Evolutionary conservation across 2,888 invertebrate genomes (phyloP), one percentile per base, ranked within the genome.

Genomic region (Harmothoe impar): DNA sequence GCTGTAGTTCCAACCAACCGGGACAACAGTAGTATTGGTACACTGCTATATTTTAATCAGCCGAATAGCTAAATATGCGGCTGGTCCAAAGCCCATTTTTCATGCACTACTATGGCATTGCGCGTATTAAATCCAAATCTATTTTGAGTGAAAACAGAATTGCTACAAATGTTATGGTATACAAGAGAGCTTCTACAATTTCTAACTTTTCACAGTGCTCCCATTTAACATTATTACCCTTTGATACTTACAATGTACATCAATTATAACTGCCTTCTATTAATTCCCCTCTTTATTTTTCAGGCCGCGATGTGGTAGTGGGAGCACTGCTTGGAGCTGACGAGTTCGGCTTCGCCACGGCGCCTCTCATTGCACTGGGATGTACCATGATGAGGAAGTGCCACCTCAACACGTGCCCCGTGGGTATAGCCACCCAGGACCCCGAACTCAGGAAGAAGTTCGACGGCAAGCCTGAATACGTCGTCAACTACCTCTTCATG

Each of bases 301-400:
- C 98, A 17, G 99, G 97, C 96, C 98, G 98, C 95, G 99, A 99
- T 96, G 98, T 99, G 43, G 97, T 99, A 94, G 98, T 99, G 35
- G 99, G 99, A 0, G 99, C 99, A 0, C 95, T 99, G 77, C 96
- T 99, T 68, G 99, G 99, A 35, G 99, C 99, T 15, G 99, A 99
- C 96, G 99, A 99, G 96, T 98, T 99, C 95, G 99, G 99, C 33
- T 98, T 99, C 96, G 99, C 99, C 95, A 99, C 99, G 0, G 99
- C 99, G 0, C 99, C 99, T 0, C 97, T 99, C 89, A 99, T 99
- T 94, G 99, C 98, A 0, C 97, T 99, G 96, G 99, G 99, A 3
- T 99, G 99, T 95, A 99, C 99, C 0, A 99, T 99, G 99, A 99
- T 99, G 99, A 97, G 99, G 91, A 99, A 99, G 96, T 99, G 99